A percentile compares a stretch with the other conserved stretches of the same genome.
Conservation (phyloP, 1,140 invertebrate genomes). For the Zaprionus gabonicus region DNA sequence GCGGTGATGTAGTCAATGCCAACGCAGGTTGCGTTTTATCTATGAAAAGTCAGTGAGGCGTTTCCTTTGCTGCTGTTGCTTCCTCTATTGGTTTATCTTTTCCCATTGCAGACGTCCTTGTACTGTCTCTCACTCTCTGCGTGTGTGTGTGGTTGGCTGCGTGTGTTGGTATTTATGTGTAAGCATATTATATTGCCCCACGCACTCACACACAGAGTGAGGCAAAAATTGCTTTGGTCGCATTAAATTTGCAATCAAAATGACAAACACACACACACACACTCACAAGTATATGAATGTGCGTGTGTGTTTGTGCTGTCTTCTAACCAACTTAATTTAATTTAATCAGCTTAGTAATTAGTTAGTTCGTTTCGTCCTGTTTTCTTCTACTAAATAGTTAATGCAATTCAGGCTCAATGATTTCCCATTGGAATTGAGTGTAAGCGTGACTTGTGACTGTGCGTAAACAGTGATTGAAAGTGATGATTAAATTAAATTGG, state of each 20-base stretch:
- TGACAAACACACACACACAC: slow-evolving; percentile 26
- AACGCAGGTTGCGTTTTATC: slow-evolving; percentile 46
- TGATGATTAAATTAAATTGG: not conserved
- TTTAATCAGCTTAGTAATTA: slow-evolving; percentile 52
- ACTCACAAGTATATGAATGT: not conserved
- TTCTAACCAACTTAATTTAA: slow-evolving; percentile 41
- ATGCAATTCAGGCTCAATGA: slow-evolving; percentile 22
- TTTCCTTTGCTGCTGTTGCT: not conserved
- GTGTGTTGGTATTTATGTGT: slow-evolving; percentile 12
- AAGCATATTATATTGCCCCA: slow-evolving; percentile 11
- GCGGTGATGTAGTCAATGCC: slow-evolving; percentile 8
- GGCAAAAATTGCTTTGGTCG: slow-evolving; percentile 32
- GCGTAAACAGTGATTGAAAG: not conserved
- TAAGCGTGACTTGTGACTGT: slow-evolving; percentile 15
- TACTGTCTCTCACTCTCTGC: not conserved
- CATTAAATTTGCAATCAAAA: slow-evolving; percentile 44
- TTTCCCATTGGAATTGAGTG: not conserved
- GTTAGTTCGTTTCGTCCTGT: slow-evolving; percentile 15
- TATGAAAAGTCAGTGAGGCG: slow-evolving; percentile 30
- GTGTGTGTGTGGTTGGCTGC: not conserved
- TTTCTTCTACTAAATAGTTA: slow-evolving; percentile 24
- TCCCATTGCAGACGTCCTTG: slow-evolving; percentile 7
- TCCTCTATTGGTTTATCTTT: slow-evolving; percentile 3
- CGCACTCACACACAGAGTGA: not conserved
- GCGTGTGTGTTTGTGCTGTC: slow-evolving; percentile 8